Conservation (phyloP, 2,888 invertebrate species). For the Sycophila texana region DNA sequence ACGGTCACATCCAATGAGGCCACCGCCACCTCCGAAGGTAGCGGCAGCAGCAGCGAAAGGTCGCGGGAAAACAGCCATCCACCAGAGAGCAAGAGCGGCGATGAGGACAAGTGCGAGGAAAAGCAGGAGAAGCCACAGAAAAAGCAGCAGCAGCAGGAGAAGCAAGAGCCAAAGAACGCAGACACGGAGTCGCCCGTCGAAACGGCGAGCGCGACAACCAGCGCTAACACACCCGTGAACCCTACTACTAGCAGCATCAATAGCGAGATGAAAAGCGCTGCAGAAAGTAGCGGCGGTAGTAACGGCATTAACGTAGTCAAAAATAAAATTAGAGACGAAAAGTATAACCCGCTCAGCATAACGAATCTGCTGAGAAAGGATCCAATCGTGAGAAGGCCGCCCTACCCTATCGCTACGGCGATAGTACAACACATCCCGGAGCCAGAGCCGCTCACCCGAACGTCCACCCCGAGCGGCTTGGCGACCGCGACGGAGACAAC, state of each 20-base stretch:
- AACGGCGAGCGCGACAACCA: background rate
- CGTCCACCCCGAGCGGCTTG: slow-evolving; percentile 22
- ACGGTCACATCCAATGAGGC: slow-evolving; percentile 64
- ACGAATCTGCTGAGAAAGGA: slow-evolving; percentile 73
- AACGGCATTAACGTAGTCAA: background rate
- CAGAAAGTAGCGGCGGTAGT: background rate
- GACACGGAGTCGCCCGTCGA: background rate
- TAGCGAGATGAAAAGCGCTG: background rate
- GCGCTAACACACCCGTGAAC: background rate
- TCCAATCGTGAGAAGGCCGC: slow-evolving; percentile 56
- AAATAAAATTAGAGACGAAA: slow-evolving; percentile 66
- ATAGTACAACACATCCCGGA: slow-evolving; percentile 26
- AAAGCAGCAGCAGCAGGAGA: background rate
- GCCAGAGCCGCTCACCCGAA: slow-evolving; percentile 1
- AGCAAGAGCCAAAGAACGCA: slow-evolving; percentile 37
- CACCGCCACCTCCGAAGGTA: slow-evolving; percentile 56
- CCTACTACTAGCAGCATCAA: background rate
- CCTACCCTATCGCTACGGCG: slow-evolving; percentile 22
- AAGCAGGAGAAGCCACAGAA: slow-evolving; percentile 5
- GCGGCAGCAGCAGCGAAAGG: slow-evolving; percentile 62
- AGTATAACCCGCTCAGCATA: slow-evolving; percentile 73
- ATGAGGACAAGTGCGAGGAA: slow-evolving; percentile 60
- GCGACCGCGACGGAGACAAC: background rate
- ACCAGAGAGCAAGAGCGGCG: slow-evolving; percentile 59
- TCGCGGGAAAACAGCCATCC: slow-evolving; percentile 68